Base-by-base conservation (phyloP, 2,888 invertebrate genomes). In the Drosophila atroscutellata region DNA sequence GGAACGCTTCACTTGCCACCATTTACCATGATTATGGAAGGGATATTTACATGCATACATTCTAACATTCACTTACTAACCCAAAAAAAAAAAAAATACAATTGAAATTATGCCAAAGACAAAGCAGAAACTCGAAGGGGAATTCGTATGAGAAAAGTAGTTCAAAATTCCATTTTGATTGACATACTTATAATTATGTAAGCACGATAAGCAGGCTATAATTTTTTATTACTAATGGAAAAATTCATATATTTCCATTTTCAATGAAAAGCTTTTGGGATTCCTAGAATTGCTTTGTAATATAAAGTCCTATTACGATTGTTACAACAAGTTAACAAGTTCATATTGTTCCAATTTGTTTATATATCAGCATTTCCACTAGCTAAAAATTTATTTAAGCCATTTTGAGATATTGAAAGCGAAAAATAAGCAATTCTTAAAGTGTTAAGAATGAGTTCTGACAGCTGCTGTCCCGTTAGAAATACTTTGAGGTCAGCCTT, bases 1-100 rank as follows among this genome's bases (percentile, higher is more conserved):
- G 64, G 60, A 69, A 70, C 71, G 64, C 62, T 70, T 36, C 36
- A 70, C 63, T 65, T 62, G 80, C 59, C 72, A 61, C 73, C 64
- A 69, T 58, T 60, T 64, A 51, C 45, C 54, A 63, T 63, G 47
- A 63, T 80, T 76, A 63, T 30, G 20, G 45, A 45, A 80, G 80
- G 60, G 55, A 51, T 42, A 42, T 32, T 20, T 32, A 28, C 51
- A 37, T 55, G 28, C 57, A 7, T 5, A 11, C 32, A 37, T 37
- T 28, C 62, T 45, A 64, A 56, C 34, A 72, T n/a, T 45, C 24
- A 28, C 37, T 54, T 34, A 36, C 54, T n/a, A 30, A 15, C n/a
- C 45, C 24, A 24, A 45, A 2, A 47, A 34, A 3, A 15, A 67
- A 58, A 61, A 3, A 15, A 67, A 69, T 13, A 42, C 28, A 56